Base-by-base conservation (phyloP, 2,888 invertebrate genomes). In the Cantharis rustica region DNA sequence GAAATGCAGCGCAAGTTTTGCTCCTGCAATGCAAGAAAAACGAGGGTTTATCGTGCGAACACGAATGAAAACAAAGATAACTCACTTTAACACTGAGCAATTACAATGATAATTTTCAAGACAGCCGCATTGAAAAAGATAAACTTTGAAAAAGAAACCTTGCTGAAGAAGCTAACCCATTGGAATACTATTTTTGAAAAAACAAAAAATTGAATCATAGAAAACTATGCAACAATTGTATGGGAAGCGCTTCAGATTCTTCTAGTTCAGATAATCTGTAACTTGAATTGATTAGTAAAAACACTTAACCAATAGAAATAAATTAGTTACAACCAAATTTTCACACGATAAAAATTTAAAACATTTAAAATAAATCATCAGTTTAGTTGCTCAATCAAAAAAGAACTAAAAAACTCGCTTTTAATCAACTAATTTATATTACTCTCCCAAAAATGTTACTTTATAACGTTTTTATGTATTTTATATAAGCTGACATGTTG, bases 51-150 rank as follows among this genome's bases (percentile, higher is more conserved):
- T 85, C 85, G 86, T 86, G 86, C 85, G 86, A 86, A 86, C 84
- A 84, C 79, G 84, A 84, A 85, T 84, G 85, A 85, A 84, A 85
- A 84, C 84, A 85, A 85, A 84, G 83, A 85, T 84, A 85, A 82
- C 82, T 82, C 82, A 81, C 83, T 83, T 81, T 84, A 82, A 84
- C 85, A 85, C 84, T 81, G 80, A 82, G 83, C 84, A 83, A 85
- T 85, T 84, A 83, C 84, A 83, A 85, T 84, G 84, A 80, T 84
- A 85, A 85, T 85, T 73, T 73, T 69, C 80, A 80, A 82, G 82
- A 79, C 75, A 82, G 81, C 77, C 79, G 78, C 79, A 75, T 71
- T 74, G 79, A 82, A 84, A 84, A 84, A 84, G 78, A 76, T 75
- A 79, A 78, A 80, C 79, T 82, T 79, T 83, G 84, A 83, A 84